phyloP scores from a whole-genome alignment of 2,113 vertebrate species.

The Melanotaenia duboulayi region DNA sequence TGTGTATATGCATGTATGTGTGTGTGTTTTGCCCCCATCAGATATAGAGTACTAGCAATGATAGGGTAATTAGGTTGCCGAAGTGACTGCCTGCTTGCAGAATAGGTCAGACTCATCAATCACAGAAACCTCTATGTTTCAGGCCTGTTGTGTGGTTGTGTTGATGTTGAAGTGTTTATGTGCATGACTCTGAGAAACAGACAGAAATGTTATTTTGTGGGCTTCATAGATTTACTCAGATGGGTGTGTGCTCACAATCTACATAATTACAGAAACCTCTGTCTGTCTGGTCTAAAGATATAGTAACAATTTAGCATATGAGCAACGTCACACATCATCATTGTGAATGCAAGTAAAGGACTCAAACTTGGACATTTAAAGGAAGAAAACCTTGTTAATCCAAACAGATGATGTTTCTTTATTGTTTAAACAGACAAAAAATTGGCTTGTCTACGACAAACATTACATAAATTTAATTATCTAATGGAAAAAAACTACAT shows the following conservation, averaged over 20 bases:
- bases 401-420: background rate
- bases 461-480: too few species aligned
- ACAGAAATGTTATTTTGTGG: slow-evolving; percentile 28
- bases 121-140: slow-evolving; percentile 40
- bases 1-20: background rate
- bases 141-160: slow-evolving; percentile 30
- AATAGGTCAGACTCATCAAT: slow-evolving; percentile 70
- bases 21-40: slow-evolving; percentile 9
- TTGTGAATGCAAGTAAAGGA: background rate
- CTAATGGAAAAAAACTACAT: too few species aligned
- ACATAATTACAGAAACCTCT: slow-evolving; percentile 46
- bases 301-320: slow-evolving; percentile 10
- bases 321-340: background rate
- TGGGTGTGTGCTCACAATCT: slow-evolving; percentile 8
- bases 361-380: background rate
- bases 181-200: slow-evolving; percentile 7
- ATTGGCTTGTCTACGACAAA: too few species aligned
- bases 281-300: slow-evolving; percentile 16
- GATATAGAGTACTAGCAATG: slow-evolving; percentile 42
- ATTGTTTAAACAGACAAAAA: background rate
- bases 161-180: slow-evolving; percentile 20
- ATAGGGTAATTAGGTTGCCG: slow-evolving; percentile 65
- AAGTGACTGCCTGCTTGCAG: slow-evolving; percentile 53
- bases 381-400: background rate
- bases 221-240: slow-evolving; percentile 43